phyloP scores from a whole-genome alignment of 1,140 invertebrate species.

The Cherax destructor region DNA sequence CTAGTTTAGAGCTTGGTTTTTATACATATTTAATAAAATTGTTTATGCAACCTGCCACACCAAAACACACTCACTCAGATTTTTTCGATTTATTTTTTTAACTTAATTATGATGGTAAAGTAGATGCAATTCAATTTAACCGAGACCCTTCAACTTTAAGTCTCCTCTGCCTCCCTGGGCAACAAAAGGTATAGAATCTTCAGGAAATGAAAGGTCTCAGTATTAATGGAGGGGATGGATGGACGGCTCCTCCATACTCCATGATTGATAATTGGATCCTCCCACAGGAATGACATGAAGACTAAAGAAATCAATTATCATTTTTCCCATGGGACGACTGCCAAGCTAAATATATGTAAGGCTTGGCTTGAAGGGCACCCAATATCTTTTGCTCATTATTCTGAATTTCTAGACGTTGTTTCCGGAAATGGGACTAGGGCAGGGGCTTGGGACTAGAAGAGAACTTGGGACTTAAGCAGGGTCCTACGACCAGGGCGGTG shows the following conservation, averaged over 20 bases:
- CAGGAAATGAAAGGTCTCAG: background rate
- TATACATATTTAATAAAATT: too few species aligned
- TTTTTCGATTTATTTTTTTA: too few species aligned
- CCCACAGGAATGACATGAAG: conserved; percentile 19
- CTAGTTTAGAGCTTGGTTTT: too few species aligned
- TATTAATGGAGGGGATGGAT: background rate
- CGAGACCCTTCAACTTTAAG: background rate
- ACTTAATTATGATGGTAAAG: too few species aligned
- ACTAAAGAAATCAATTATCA: conserved; percentile 34
- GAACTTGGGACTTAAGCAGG: too few species aligned
- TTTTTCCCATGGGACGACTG: conserved; percentile 4
- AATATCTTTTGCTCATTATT: background rate
- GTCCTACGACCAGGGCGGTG: too few species aligned
- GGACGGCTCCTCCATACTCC: conserved; percentile 5
- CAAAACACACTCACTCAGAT: too few species aligned
- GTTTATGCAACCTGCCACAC: too few species aligned
- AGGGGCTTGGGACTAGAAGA: too few species aligned
- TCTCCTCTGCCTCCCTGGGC: background rate
- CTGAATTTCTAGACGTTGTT: background rate
- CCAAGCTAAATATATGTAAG: background rate
- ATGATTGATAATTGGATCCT: conserved; percentile 34
- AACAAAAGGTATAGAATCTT: background rate
- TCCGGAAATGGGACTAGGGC: background rate
- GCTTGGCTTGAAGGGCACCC: background rate
- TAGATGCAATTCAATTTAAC: too few species aligned